Evolutionary conservation across 1,140 invertebrate genomes (phyloP), one percentile per base, ranked within the genome.

Genomic region (Scaptomyza hsui): DNA sequence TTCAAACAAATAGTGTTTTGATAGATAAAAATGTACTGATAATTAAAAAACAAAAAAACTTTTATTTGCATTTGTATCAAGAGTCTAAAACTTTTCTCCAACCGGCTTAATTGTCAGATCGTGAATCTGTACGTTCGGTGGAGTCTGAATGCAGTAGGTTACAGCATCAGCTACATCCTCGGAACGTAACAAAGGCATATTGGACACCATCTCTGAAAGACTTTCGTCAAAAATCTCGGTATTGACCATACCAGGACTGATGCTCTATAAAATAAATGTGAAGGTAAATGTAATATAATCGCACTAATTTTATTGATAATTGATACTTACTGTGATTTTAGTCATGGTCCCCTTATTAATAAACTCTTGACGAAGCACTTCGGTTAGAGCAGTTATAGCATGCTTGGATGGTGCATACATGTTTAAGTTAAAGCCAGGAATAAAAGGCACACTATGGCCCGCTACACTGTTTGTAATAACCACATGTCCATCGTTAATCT

Each of bases 321-420:
- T 29, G 26, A 29, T 26, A 61, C 85, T 78, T 18, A 90, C 89
- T 0, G 89, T 90, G 12, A 89, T 75, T 32, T 90, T 91, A 1
- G 70, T 79, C 16, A 70, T 69, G 0, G 74, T 77, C 1, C 72
- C 74, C 35, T 70, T 70, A 3, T 64, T 93, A 1, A 92, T 77
- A 10, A 97, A 92, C 83, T 97, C 96, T 26, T 93, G 93, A 16
- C 94, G 90, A 2, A 94, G 81, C 15, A 93, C 92, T 76, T 95
- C 94, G 1, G 92, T 92, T 2, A 95, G 73, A 0, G 93, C 93
- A 10, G 91, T 93, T 1, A 94, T 91, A 2, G 93, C 94, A 81
- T 92, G 91, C 77, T 95, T 95, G 0, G 94, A 93, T 1, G 93
- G 93, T 3, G 92, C 76, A 88, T 94, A 95, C 64, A 94, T 92